Conservation (phyloP, 2,888 invertebrate genomes). For the Platycnemis pennipes region DNA sequence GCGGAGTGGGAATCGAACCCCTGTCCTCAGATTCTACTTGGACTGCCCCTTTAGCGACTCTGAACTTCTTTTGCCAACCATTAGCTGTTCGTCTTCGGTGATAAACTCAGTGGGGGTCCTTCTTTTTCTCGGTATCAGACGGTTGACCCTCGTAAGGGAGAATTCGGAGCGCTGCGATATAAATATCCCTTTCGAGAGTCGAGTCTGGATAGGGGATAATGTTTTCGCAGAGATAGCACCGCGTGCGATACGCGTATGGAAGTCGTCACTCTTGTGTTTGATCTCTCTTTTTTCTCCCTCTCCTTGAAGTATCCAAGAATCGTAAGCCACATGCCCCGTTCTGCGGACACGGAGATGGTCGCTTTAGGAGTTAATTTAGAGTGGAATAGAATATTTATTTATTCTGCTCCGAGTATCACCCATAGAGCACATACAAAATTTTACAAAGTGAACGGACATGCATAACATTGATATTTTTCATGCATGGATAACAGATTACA, state of each 20-base stretch:
- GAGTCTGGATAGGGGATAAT: not conserved
- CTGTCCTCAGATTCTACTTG: too few species aligned
- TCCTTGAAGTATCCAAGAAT: not conserved
- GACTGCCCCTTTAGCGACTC: too few species aligned
- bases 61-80: too few species aligned
- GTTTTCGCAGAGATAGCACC: not conserved
- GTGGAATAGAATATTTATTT: too few species aligned
- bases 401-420: too few species aligned
- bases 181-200: not conserved
- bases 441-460: too few species aligned
- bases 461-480: too few species aligned
- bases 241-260: conserved; percentile 6
- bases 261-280: not conserved
- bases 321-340: not conserved
- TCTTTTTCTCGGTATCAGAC: not conserved
- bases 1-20: too few species aligned
- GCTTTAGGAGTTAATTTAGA: not conserved
- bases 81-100: not conserved
- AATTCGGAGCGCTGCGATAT: not conserved
- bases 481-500: too few species aligned
- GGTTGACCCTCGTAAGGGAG: not conserved
- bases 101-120: not conserved
- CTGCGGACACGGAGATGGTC: not conserved
- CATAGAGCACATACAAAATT: too few species aligned
- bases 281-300: not conserved